Evolutionary conservation across 2,113 vertebrate genomes (phyloP).

Genomic region (Synodontis membranacea): DNA sequence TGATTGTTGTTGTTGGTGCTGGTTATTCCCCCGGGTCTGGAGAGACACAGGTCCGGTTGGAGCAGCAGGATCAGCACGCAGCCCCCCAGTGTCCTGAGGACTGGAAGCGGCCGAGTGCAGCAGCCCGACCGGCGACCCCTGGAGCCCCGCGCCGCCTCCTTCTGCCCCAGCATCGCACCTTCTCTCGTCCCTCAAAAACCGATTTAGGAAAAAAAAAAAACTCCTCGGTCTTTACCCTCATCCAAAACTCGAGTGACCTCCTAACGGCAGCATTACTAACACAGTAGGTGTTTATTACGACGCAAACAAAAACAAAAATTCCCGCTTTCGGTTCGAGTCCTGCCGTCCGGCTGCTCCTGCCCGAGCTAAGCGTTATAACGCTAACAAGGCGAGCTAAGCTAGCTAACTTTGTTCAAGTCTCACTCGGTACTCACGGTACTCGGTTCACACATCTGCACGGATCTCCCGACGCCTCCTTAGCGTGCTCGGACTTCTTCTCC

Average conservation of each 20-base stretch:
- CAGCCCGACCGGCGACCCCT: conserved; percentile 61
- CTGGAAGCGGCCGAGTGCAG: conserved; percentile 63
- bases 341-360: conserved; percentile 41
- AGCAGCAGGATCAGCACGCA: conserved; percentile 72
- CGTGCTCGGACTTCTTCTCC: background rate
- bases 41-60: conserved; percentile 67
- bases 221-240: conserved; percentile 59
- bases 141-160: conserved; percentile 53
- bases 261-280: conserved; percentile 71
- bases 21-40: conserved; percentile 58
- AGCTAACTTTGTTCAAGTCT: conserved; percentile 55
- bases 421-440: conserved; percentile 44
- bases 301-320: conserved; percentile 26
- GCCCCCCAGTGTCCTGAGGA: conserved; percentile 66
- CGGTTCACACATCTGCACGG: background rate
- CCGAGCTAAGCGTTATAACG: conserved; percentile 53
- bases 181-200: conserved; percentile 49
- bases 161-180: conserved; percentile 65
- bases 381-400: conserved; percentile 70
- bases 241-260: conserved; percentile 71
- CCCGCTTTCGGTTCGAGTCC: conserved; percentile 14
- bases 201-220: conserved; percentile 22
- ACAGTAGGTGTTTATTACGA: conserved; percentile 46
- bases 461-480: background rate
- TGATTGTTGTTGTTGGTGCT: conserved; percentile 56